Evolutionary conservation across 2,888 invertebrate species (phyloP).

Genomic region (Synanthedon vespiformis): DNA sequence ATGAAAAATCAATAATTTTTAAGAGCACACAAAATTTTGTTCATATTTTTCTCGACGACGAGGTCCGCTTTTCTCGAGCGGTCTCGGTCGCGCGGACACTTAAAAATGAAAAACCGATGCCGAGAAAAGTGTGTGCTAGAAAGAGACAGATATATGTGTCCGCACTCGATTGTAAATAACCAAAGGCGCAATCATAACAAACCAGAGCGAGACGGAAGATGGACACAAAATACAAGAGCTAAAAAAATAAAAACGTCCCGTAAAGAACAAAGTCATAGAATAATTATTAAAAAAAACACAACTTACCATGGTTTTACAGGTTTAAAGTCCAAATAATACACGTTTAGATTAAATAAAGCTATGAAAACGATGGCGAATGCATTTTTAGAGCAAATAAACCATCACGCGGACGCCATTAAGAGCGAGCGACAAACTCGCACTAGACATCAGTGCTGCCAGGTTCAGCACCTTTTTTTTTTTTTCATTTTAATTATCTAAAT

Average conservation of each 20-base stretch:
- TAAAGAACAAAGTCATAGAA: conserved; percentile 27
- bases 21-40: conserved; percentile 50
- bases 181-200: conserved; percentile 61
- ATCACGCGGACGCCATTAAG: conserved; percentile 56
- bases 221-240: conserved; percentile 20
- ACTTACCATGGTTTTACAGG: conserved; percentile 14
- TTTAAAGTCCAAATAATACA: neutral
- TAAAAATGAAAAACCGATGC: conserved; percentile 65
- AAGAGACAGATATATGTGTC: conserved; percentile 49
- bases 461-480: too few relatives aligned
- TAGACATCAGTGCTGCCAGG: neutral
- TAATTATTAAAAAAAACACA: conserved; percentile 1
- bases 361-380: conserved; percentile 40
- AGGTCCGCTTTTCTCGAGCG: conserved; percentile 41
- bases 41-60: conserved; percentile 57
- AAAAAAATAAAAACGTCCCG: conserved; percentile 38
- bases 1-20: conserved; percentile 69
- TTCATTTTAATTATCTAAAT: too few relatives aligned
- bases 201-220: conserved; percentile 45
- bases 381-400: conserved; percentile 44
- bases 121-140: conserved; percentile 54
- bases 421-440: conserved; percentile 14
- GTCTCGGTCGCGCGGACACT: conserved; percentile 47
- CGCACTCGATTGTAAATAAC: conserved; percentile 55
- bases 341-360: conserved; percentile 2